These are phyloP conservation scores for Pelobates fuscus DNA, from an alignment of 2,113 vertebrate species.

Conservation along the genomic window DNA sequence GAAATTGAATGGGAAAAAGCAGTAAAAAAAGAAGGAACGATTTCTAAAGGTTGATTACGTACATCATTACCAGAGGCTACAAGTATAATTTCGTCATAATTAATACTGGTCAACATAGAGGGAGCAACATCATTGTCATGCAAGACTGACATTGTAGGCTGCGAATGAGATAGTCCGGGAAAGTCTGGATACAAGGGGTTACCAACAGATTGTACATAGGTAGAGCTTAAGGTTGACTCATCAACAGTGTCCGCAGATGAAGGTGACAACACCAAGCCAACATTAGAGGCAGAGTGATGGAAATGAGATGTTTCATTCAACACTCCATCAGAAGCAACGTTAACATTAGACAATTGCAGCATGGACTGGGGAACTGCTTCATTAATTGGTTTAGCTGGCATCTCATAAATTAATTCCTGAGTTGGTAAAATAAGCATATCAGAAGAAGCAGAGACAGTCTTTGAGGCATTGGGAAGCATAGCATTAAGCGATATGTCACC, in stretches of 20 bases:
- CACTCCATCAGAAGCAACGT: conserved; percentile 57
- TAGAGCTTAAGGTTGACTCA: conserved; percentile 59
- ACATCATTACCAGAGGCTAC: conserved; percentile 57
- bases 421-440: conserved; percentile 64
- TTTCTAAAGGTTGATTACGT: conserved; percentile 63
- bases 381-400: conserved; percentile 65
- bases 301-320: conserved; percentile 63
- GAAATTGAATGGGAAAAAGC: conserved; percentile 52
- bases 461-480: conserved; percentile 65
- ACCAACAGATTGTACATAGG: conserved; percentile 54
- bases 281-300: conserved; percentile 65
- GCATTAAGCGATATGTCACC: conserved; percentile 66
- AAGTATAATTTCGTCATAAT: conserved; percentile 62
- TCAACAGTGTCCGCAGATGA: conserved; percentile 60
- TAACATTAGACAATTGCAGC: conserved; percentile 64
- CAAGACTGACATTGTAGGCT: conserved; percentile 63
- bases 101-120: conserved; percentile 61
- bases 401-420: conserved; percentile 61
- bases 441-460: conserved; percentile 68
- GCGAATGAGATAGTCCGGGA: conserved; percentile 57
- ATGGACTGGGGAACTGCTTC: conserved; percentile 67
- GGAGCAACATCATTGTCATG: conserved; percentile 60
- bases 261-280: conserved; percentile 63
- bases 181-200: conserved; percentile 55
- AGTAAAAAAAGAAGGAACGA: conserved; percentile 51